Conservation (phyloP, 2,888 invertebrate genomes). For the Axea sp. region DNA sequence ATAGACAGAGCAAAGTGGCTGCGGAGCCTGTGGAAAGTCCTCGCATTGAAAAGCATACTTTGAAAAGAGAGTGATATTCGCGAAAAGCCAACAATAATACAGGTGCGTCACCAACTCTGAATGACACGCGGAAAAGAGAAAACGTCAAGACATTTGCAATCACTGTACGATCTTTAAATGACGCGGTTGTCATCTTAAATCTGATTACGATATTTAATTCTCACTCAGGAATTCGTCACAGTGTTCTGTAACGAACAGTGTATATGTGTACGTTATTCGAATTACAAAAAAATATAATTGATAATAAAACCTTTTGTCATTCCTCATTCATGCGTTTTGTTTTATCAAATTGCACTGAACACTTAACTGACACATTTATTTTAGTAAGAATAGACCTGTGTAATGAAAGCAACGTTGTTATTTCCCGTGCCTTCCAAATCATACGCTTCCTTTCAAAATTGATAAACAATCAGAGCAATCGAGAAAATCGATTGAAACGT, state of each 20-base stretch:
- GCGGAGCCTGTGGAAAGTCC: constrained; percentile 48
- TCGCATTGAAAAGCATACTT: constrained; percentile 45
- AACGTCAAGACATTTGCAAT: constrained; percentile 9
- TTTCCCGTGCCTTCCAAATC: constrained; percentile 5
- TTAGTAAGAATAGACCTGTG: too few species aligned
- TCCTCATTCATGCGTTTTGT: too few species aligned
- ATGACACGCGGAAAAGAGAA: constrained; percentile 22
- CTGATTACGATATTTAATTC: too few species aligned
- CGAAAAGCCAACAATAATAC: constrained; percentile 52
- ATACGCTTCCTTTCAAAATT: constrained; percentile 2
- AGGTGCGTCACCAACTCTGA: constrained; percentile 37
- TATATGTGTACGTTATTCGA: too few species aligned
- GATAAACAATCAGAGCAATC: constrained; percentile 13
- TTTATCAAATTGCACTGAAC: too few species aligned
- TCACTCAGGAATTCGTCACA: too few species aligned
- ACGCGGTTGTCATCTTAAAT: too few species aligned
- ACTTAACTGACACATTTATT: too few species aligned
- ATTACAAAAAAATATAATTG: too few species aligned
- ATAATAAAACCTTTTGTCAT: too few species aligned
- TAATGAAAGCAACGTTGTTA: constrained; percentile 18
- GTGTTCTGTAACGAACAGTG: too few species aligned
- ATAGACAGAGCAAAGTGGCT: constrained; percentile 48
- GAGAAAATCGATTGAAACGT: constrained; percentile 30
- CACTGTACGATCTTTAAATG: constrained; percentile 14
- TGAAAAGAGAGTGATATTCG: constrained; percentile 48